These are phyloP conservation scores for Drosophila hamatofila DNA, from an alignment of 2,888 invertebrate genomes.

Conservation along the genomic window DNA sequence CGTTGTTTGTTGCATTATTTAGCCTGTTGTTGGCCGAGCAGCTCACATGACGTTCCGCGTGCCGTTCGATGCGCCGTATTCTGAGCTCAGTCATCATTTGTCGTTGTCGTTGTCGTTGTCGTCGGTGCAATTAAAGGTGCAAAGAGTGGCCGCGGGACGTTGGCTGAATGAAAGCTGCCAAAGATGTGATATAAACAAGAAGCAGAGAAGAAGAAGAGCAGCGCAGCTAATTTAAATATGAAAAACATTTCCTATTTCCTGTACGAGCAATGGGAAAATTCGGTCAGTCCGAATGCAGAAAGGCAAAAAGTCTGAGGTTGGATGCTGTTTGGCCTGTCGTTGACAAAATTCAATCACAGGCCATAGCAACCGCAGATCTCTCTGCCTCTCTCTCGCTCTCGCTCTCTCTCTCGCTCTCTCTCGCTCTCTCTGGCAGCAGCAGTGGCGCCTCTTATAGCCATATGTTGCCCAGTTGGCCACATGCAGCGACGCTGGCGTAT, in stretches of 20 bases:
- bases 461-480: constrained; percentile 40
- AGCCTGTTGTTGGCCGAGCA: not conserved
- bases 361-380: constrained; percentile 6
- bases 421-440: not conserved
- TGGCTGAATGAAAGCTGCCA: constrained; percentile 52
- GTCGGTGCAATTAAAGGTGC: constrained; percentile 49
- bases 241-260: constrained; percentile 80
- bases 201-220: constrained; percentile 2
- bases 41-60: constrained; percentile 54
- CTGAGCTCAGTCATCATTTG: constrained; percentile 45
- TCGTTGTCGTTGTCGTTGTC: constrained; percentile 34
- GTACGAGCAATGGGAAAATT: constrained; percentile 39
- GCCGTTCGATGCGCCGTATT: constrained; percentile 45
- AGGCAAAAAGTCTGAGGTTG: not conserved
- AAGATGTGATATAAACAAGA: constrained; percentile 44
- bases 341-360: constrained; percentile 49
- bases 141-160: constrained; percentile 2
- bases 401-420: too few relatives aligned
- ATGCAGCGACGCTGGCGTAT: constrained; percentile 65
- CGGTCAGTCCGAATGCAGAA: constrained; percentile 14
- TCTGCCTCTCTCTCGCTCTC: not conserved
- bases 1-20: constrained; percentile 16
- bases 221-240: constrained; percentile 72
- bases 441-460: constrained; percentile 8
- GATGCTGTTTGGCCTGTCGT: constrained; percentile 7